Evolutionary conservation across 2,888 invertebrate species (phyloP), one percentile per base, ranked within the genome.

Genomic region (Lithodes maja): DNA sequence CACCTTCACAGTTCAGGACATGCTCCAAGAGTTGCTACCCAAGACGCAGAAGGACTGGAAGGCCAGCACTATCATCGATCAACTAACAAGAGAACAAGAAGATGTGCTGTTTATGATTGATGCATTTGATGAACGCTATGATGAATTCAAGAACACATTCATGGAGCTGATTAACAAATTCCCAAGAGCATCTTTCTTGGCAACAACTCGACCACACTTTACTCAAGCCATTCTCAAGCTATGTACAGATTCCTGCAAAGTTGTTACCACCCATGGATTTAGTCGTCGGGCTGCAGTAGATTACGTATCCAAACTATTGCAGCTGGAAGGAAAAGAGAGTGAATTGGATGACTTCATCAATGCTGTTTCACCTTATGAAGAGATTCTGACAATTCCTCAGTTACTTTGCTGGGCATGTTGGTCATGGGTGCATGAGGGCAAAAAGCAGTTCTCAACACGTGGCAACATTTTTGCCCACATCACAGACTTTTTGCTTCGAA

Each of bases 61-160:
- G 17, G 52, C 83, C 9, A 7, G 2, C 52, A 3, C 33, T 15
- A 74, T 83, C 53, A 5, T 83, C 12, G 54, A 55, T 7, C 55
- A 75, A 5, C 75, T 83, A n/a, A 33, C 83, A 2, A 54, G 33
- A 9, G 83, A 74, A 33, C 55, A 49, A 3, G 54, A 12, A n/a
- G 55, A 75, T 53, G 83, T 83, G 3, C 71, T 83, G 75, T 75
- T 83, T 52, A 74, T 83, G 75, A 83, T 83, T 75, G 83, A 83
- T 49, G 83, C 83, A 0, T 83, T 75, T 55, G 83, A 83, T 55
- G 83, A 83, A n/a, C 71, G 83, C 12, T 74, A 74, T 55, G 55
- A 75, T 3, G 83, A 74, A 49, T 83, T 75, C 55, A 9, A 54
- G 55, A 50, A 75, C 33, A 75, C 83, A 17, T 83, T 83, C 49